These are phyloP conservation scores for Labrus mixtus DNA, from an alignment of 2,113 vertebrate genomes.

Conservation along the genomic window DNA sequence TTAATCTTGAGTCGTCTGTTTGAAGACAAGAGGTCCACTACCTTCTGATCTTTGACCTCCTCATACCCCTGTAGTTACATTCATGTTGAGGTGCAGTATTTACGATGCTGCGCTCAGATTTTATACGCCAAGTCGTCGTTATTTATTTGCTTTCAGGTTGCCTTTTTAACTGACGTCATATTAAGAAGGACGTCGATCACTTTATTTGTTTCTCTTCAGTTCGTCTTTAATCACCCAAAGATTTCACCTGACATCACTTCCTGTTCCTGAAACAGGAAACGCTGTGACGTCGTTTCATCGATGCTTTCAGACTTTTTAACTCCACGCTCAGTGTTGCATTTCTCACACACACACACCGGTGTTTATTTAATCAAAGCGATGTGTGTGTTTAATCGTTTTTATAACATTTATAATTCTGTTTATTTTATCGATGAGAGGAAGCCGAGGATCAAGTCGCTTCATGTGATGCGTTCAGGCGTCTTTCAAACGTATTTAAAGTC, in stretches of 20 bases:
- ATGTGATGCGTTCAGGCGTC: too few relatives aligned
- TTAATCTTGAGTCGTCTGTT: conserved; percentile 61
- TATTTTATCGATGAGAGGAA: not conserved
- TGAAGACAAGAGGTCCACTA: conserved; percentile 53
- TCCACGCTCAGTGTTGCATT: conserved; percentile 33
- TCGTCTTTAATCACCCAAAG: conserved; percentile 60
- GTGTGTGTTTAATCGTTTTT: conserved; percentile 5
- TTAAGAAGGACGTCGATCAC: not conserved
- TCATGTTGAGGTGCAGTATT: conserved; percentile 42
- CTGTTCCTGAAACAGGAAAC: not conserved
- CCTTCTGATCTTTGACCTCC: not conserved
- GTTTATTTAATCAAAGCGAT: conserved; percentile 23
- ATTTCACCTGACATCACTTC: conserved; percentile 34
- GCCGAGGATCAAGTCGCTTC: not conserved
- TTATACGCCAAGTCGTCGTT: conserved; percentile 71
- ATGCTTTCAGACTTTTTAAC: not conserved
- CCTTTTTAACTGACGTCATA: conserved; percentile 68
- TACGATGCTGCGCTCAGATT: conserved; percentile 53
- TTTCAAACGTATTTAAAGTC: too few relatives aligned
- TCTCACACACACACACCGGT: conserved; percentile 21
- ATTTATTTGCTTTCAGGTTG: conserved; percentile 79
- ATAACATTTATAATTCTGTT: not conserved
- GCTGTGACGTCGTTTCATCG: not conserved
- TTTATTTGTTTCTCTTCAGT: conserved; percentile 16
- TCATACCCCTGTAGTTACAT: conserved; percentile 49